These are phyloP conservation scores for Homalodisca vitripennis DNA, from an alignment of 1,140 invertebrate species.

Conservation along the genomic window DNA sequence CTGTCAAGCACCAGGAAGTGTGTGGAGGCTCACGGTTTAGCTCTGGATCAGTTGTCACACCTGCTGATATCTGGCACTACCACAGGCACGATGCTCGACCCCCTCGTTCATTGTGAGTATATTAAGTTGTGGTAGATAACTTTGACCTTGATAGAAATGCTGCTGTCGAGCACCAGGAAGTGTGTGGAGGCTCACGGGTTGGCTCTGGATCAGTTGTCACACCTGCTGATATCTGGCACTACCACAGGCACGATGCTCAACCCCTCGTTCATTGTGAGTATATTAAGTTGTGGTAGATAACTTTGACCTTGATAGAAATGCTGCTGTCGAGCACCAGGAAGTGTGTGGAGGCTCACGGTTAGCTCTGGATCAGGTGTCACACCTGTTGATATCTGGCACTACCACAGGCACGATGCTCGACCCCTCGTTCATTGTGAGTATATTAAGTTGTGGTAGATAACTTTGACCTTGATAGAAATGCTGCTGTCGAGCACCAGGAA, in stretches of 20 bases:
- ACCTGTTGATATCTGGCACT: conserved; percentile 53
- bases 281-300: no score
- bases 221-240: conserved; percentile 53
- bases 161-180: conserved; percentile 45
- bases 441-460: no score
- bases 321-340: conserved; percentile 45
- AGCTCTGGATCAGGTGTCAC: conserved; percentile 71
- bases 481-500: conserved; percentile 45
- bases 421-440: conserved; percentile 42
- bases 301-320: no score
- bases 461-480: no score
- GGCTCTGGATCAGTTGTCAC: conserved; percentile 70
- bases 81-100: no score
- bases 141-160: no score
- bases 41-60: conserved; percentile 68
- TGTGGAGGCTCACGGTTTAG: conserved; percentile 56
- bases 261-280: no score
- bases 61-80: conserved; percentile 53
- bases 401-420: conserved; percentile 54
- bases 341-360: conserved; percentile 55
- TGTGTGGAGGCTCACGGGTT: conserved; percentile 55
- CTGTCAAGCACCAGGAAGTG: conserved; percentile 45
- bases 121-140: no score
- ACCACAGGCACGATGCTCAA: no score
- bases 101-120: no score